phyloP scores from a whole-genome alignment of 2,113 vertebrate species.

The Chaetodon trifascialis region DNA sequence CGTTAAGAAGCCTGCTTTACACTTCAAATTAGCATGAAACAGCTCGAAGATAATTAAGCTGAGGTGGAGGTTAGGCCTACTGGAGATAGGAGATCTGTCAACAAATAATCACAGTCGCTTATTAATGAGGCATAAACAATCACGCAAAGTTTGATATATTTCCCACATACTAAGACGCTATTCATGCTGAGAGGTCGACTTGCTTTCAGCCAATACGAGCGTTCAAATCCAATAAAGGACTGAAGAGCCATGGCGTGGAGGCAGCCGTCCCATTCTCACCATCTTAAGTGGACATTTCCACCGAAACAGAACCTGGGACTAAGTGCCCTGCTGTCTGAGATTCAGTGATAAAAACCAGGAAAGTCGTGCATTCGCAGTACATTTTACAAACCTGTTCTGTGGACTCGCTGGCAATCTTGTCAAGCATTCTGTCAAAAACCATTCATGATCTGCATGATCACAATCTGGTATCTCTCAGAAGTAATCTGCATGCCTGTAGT shows the following conservation, averaged over 20 bases:
- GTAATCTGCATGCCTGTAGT: constrained; percentile 34
- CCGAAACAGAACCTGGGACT: not conserved
- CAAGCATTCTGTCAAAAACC: constrained; percentile 5
- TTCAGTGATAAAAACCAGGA: not conserved
- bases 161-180: not conserved
- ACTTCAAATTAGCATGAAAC: constrained; percentile 75
- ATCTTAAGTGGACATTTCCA: not conserved
- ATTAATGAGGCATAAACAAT: constrained; percentile 65
- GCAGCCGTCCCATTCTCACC: not conserved
- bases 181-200: constrained; percentile 30
- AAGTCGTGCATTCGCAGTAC: not conserved
- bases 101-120: constrained; percentile 64
- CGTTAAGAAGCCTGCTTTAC: constrained; percentile 66
- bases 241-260: constrained; percentile 11
- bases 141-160: constrained; percentile 36
- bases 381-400: constrained; percentile 4
- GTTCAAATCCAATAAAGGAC: constrained; percentile 41
- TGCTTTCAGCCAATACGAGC: constrained; percentile 32
- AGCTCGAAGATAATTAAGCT: constrained; percentile 66
- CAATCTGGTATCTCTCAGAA: constrained; percentile 19
- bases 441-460: constrained; percentile 17
- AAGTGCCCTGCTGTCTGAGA: not conserved
- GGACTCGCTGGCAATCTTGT: not conserved
- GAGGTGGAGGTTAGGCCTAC: constrained; percentile 72
- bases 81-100: constrained; percentile 60